Percentiles rank a stretch among this genome's conserved stretches.
Evolutionary conservation across 2,113 vertebrate genomes (phyloP).

Genomic region (Girardinichthys multiradiatus): DNA sequence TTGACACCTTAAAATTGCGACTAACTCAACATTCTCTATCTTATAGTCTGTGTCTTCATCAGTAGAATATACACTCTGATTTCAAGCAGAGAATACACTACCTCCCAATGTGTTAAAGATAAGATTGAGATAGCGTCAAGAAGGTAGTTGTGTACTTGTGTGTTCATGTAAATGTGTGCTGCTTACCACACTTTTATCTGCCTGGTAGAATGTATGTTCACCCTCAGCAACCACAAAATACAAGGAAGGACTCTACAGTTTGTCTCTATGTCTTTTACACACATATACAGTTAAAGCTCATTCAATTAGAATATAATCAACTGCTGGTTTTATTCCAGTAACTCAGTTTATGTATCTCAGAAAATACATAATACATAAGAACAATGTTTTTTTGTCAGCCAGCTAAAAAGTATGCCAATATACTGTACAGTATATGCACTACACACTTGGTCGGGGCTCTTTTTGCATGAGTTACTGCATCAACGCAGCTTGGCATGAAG

Average conservation of each 20-base stretch:
- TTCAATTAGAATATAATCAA: too few relatives aligned
- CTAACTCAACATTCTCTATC: not conserved
- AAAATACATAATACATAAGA: too few relatives aligned
- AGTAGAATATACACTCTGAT: constrained; percentile 20
- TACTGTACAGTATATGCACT: too few relatives aligned
- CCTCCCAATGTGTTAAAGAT: constrained; percentile 8
- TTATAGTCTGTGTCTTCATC: constrained; percentile 11
- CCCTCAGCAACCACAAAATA: constrained; percentile 11
- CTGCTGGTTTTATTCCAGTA: too few relatives aligned
- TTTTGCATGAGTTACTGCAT: too few relatives aligned
- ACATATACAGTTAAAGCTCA: not conserved
- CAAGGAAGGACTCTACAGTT: constrained; percentile 11
- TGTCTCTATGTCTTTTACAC: constrained; percentile 17
- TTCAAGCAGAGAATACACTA: constrained; percentile 43
- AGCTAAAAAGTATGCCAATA: too few relatives aligned
- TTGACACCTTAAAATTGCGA: constrained; percentile 11
- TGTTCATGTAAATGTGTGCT: constrained; percentile 1
- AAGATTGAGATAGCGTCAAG: constrained; percentile 7
- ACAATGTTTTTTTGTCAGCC: too few relatives aligned
- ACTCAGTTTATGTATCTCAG: too few relatives aligned
- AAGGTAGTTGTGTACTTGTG: constrained; percentile 2
- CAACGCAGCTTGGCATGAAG: too few relatives aligned
- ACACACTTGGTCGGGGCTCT: too few relatives aligned
- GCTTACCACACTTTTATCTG: constrained; percentile 24
- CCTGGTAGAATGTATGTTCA: constrained; percentile 31